Evolutionary conservation across 1,140 invertebrate species (phyloP).

Genomic region (Adoxophyes honmai): DNA sequence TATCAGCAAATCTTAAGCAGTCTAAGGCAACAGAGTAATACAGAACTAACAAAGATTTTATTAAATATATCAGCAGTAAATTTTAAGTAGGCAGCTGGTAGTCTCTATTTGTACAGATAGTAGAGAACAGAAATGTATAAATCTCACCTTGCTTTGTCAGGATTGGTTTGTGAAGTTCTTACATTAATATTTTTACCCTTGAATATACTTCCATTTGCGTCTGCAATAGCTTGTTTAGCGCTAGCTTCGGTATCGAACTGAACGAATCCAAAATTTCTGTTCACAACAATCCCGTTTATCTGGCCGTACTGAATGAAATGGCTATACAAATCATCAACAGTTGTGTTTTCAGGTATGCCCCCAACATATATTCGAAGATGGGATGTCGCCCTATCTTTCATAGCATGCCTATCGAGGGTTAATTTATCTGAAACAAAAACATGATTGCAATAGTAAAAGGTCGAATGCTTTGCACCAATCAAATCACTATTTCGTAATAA

Average conservation of each 20-base stretch:
- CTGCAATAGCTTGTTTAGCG: constrained; percentile 84
- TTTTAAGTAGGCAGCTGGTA: no score
- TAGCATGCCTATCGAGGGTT: constrained; percentile 56
- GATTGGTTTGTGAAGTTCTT: constrained; percentile 72
- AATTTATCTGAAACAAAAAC: constrained; percentile 53
- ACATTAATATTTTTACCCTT: constrained; percentile 83
- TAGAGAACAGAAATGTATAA: no score
- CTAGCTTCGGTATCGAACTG: constrained; percentile 87
- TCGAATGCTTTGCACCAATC: neutral
- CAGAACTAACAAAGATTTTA: no score
- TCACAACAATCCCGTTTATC: constrained; percentile 83
- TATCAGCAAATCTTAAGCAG: no score
- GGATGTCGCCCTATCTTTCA: constrained; percentile 84
- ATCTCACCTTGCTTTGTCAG: constrained; percentile 33
- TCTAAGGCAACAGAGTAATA: no score
- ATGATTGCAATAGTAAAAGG: neutral
- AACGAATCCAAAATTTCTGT: constrained; percentile 90
- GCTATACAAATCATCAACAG: constrained; percentile 83
- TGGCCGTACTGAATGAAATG: constrained; percentile 85
- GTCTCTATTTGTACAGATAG: no score
- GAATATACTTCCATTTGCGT: constrained; percentile 83
- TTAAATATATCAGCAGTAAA: no score
- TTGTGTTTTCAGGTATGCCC: constrained; percentile 81
- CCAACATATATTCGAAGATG: constrained; percentile 87
- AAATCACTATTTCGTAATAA: no score